Percentiles rank a stretch among this genome's conserved stretches.
Evolutionary conservation across 1,140 invertebrate genomes (phyloP).

Genomic region (Pseudomyrmex pallidus): DNA sequence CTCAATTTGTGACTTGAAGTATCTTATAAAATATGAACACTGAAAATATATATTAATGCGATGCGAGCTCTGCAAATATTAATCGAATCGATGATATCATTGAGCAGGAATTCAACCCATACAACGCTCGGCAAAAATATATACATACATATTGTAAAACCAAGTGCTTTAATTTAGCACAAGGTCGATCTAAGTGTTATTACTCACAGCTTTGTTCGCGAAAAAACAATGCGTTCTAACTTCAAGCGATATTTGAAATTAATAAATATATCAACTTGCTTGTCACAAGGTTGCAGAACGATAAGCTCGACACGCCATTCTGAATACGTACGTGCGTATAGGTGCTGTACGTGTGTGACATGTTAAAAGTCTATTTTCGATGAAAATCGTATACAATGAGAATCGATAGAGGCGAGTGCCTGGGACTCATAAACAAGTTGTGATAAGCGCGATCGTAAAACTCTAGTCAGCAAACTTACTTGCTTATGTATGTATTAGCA

Average conservation of each 20-base stretch:
- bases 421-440: background rate
- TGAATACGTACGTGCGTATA: conserved; percentile 19
- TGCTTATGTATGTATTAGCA: background rate
- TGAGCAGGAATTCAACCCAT: background rate
- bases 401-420: background rate
- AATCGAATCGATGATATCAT: background rate
- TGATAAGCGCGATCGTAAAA: background rate
- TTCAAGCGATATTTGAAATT: conserved; percentile 23
- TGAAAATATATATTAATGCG: conserved; percentile 8
- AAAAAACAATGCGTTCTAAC: background rate
- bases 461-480: background rate
- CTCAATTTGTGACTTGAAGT: background rate
- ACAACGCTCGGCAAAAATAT: background rate
- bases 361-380: conserved; percentile 29
- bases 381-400: conserved; percentile 39
- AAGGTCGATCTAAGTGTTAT: conserved; percentile 1
- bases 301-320: conserved; percentile 24
- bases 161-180: background rate
- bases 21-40: background rate
- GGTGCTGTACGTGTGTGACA: background rate
- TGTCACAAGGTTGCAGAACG: conserved; percentile 37
- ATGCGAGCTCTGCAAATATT: too few relatives aligned
- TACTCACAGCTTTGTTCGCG: background rate
- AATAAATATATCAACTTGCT: conserved; percentile 44
- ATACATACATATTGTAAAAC: background rate